These are phyloP conservation scores for human DNA, from an alignment of 2,113 vertebrate genomes.

Conservation along the genomic window DNA sequence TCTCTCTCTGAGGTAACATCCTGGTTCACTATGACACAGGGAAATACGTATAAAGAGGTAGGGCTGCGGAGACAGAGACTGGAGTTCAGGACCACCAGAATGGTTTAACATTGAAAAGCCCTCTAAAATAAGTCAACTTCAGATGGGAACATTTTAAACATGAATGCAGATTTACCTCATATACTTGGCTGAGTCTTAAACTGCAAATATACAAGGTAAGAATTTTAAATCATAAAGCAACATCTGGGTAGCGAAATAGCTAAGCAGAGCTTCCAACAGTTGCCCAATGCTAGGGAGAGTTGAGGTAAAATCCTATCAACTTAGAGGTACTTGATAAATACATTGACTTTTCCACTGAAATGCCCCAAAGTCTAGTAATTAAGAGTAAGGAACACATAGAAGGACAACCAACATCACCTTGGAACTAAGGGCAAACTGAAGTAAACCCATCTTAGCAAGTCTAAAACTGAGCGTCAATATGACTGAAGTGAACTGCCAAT, in stretches of 20 bases:
- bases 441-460: not conserved
- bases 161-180: not conserved
- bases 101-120: not conserved
- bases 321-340: not conserved
- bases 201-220: not conserved
- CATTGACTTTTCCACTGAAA: not conserved
- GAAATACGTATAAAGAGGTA: not conserved
- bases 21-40: not conserved
- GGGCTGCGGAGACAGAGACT: not conserved
- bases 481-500: not conserved
- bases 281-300: too few relatives aligned
- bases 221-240: not conserved
- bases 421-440: not conserved
- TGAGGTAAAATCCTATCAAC: not conserved
- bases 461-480: not conserved
- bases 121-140: not conserved
- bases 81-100: not conserved
- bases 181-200: not conserved
- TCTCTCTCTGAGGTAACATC: not conserved
- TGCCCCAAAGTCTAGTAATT: not conserved
- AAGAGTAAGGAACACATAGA: not conserved
- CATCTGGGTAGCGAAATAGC: not conserved
- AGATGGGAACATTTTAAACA: not conserved
- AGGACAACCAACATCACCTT: too few relatives aligned
- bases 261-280: not conserved